Evolutionary conservation across 2,113 vertebrate species (phyloP), one percentile per base, ranked within the genome.

Genomic region (Scalopus aquaticus): DNA sequence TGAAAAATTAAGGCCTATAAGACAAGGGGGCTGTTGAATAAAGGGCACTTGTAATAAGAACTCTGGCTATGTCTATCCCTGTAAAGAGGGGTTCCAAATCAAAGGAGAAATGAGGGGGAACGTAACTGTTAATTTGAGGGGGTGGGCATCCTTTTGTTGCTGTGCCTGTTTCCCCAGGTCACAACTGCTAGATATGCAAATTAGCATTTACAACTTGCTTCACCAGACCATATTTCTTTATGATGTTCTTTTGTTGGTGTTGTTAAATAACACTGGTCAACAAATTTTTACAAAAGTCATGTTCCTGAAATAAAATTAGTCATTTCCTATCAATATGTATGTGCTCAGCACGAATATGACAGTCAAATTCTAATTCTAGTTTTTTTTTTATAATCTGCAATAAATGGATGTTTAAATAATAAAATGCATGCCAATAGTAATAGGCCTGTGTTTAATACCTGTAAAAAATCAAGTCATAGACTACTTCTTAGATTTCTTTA

Each of bases 141-240:
- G 15, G 44, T 26, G 13, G 17, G 1, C 5, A 16, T 5, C 9
- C 1, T 22, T 74, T 58, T 51, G 1, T 8, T 2, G 0, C 9
- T 15, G 1, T 77, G 6, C 0, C 26, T 82, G 3, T 9, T 67
- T 62, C 19, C 56, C 32, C 17, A 42, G 1, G 11, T 67, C 26
- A 91, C 15, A 37, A 13, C 1, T 58, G 67, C 5, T 62, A 22
- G 0, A 32, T 69, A 60, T 2, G 1, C 39, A 95, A 92, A 92
- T 74, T 35, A 58, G n/a, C 19, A 62, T 65, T 82, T 69, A n/a
- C 1, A 76, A 10, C 39, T 2, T 56, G 3, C 3, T 62, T 62
- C 22, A 37, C 9, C 67, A 28, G 37, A 3, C 28, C 19, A 17
- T 22, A 24, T 8, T 85, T 84, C n/a, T 69, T 73, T 30, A 76